phyloP scores from a whole-genome alignment of 1,140 invertebrate species.

The Drosophila littoralis region DNA sequence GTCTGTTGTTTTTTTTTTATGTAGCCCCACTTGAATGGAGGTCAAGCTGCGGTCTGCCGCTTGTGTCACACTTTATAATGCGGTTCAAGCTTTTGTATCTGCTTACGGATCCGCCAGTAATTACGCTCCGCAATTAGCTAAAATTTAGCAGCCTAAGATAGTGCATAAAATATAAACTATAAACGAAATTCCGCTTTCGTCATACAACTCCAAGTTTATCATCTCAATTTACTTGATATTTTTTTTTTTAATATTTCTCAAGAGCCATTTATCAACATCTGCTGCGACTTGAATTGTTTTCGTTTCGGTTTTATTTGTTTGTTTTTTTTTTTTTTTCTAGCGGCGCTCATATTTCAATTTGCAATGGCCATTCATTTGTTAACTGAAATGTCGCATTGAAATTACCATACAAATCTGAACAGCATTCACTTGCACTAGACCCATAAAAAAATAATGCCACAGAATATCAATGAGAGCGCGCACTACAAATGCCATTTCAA shows the following conservation, averaged over 20 bases:
- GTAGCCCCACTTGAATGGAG: constrained; percentile 56
- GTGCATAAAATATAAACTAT: constrained; percentile 2
- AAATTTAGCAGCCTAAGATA: background rate
- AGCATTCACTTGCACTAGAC: constrained; percentile 59
- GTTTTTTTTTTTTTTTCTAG: background rate
- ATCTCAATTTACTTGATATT: constrained; percentile 32
- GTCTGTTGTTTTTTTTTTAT: constrained; percentile 22
- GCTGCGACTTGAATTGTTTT: constrained; percentile 27
- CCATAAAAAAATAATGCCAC: constrained; percentile 50
- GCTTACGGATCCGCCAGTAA: constrained; percentile 5
- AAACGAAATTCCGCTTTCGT: constrained; percentile 5
- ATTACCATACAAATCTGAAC: constrained; percentile 56
- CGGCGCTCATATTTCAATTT: constrained; percentile 53
- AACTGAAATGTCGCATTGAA: constrained; percentile 51
- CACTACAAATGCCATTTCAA: constrained; percentile 64
- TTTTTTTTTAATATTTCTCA: constrained; percentile 29
- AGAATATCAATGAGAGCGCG: constrained; percentile 75
- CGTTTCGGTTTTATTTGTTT: constrained; percentile 21
- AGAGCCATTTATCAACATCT: constrained; percentile 47
- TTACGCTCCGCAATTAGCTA: constrained; percentile 1
- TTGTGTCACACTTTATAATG: constrained; percentile 58
- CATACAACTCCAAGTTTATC: constrained; percentile 33
- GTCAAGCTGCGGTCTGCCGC: constrained; percentile 70
- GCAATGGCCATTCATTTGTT: constrained; percentile 57
- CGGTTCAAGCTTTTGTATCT: background rate